phyloP scores from a whole-genome alignment of 2,113 vertebrate species.

The Beaufortia kweichowensis region DNA sequence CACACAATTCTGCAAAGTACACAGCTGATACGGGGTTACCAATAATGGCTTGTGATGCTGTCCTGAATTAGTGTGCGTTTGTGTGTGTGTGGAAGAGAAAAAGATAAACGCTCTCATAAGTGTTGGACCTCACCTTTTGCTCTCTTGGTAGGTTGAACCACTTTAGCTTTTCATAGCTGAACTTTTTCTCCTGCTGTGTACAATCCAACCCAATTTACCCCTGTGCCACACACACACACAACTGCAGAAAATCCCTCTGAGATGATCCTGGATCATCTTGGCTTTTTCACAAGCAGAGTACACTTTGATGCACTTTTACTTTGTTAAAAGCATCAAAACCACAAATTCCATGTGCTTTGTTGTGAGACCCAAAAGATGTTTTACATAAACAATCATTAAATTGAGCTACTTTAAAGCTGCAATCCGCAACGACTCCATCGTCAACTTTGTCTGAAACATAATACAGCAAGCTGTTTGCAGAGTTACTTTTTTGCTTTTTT shows the following conservation, averaged over 20 bases:
- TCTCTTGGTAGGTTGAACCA: constrained; percentile 17
- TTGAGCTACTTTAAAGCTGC: no score
- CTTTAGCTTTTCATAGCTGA: constrained; percentile 28
- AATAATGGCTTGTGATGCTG: constrained; percentile 43
- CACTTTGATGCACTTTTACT: no score
- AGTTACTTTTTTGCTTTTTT: no score
- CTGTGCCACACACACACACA: constrained; percentile 10
- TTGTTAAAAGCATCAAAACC: no score
- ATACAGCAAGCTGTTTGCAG: no score
- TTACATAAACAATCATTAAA: no score
- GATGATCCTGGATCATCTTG: no score
- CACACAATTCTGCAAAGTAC: constrained; percentile 25
- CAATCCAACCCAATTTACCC: constrained; percentile 12
- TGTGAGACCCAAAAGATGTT: no score
- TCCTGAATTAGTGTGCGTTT: constrained; percentile 23
- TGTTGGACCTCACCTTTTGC: constrained; percentile 14
- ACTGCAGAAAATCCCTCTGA: constrained; percentile 2
- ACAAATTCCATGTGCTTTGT: no score
- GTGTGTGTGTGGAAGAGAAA: constrained; percentile 20
- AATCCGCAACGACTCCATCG: no score
- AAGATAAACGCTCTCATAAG: constrained; percentile 2
- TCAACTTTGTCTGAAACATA: no score
- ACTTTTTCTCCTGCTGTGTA: constrained; percentile 23
- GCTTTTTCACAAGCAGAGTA: neutral
- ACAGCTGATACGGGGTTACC: constrained; percentile 35